Evolutionary conservation across 2,113 vertebrate species (phyloP), one percentile per base, ranked within the genome.

Genomic region (Todiramphus chloris): DNA sequence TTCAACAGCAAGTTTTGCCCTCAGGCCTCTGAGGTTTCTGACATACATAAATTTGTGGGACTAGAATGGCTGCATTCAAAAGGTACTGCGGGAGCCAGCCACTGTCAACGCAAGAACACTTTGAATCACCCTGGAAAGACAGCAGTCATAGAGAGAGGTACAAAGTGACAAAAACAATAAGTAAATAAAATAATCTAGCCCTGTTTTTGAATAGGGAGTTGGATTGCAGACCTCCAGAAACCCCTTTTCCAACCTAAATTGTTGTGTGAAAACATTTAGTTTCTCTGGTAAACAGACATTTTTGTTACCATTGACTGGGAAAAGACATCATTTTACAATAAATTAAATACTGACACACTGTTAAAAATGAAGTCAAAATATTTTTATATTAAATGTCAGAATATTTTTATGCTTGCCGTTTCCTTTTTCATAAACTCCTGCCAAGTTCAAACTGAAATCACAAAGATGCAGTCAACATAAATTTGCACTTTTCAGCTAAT

Each of bases 311-410:
- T 16, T 87, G 50, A 66, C 44, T 70, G 31, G 24, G 21, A 90
- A 96, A 46, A 11, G 6, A 75, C n/a, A 59, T 53, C 11, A 77
- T 84, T 87, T 87, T 59, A 75, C 16, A 91, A 20, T 67, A 91
- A 78, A 63, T 55, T 80, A 69, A 89, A 78, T 4, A 16, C 3
- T 70, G 58, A 94, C 9, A 75, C 11, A 35, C 7, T 58, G 13
- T 83, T 78, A 81, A 81, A 88, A 95, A 74, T 37, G 11, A 88
- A 94, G 15, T 78, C 37, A 92, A 83, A 92, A 93, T 59, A 81
- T 86, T 94, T 93, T 88, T 60, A 55, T 43, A 86, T 72, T 76
- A 72, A 41, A 21, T 55, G 46, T 74, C 63, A 74, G 44, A 83
- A 94, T 74, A 74, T 88, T 94, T 88, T 94, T 88, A 83, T 73